Evolutionary conservation across 2,113 vertebrate species (phyloP).

Genomic region (Chiloscyllium plagiosum): DNA sequence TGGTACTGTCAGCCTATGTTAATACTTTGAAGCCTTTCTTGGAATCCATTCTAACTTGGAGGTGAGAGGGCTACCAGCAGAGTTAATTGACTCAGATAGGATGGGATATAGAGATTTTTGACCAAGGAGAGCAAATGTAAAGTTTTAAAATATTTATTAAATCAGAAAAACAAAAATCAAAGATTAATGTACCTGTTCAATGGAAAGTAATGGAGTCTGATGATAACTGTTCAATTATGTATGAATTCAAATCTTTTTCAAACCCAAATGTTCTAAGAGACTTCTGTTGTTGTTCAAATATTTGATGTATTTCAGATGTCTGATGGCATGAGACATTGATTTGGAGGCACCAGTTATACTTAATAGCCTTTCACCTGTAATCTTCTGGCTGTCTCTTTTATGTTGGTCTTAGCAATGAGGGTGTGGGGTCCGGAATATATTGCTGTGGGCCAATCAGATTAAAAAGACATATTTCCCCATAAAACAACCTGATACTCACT

Average conservation of each 20-base stretch:
- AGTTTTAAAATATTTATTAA: conserved; percentile 30
- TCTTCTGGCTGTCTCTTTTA: not conserved
- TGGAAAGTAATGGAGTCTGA: conserved; percentile 25
- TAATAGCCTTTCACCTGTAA: not conserved
- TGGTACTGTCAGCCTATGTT: not conserved
- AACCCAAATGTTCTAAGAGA: not conserved
- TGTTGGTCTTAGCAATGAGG: not conserved
- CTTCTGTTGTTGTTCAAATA: conserved; percentile 9
- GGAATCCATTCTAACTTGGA: not conserved
- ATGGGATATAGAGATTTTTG: not conserved
- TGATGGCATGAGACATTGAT: not conserved
- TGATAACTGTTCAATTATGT: conserved; percentile 11
- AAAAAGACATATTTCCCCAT: not conserved
- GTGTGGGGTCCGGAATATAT: not conserved
- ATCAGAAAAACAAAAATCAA: conserved; percentile 15
- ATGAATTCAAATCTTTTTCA: not conserved
- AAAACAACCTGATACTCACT: not conserved
- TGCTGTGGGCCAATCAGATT: not conserved
- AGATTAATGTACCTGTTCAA: conserved; percentile 29
- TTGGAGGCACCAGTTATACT: not conserved
- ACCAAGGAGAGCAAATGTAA: not conserved
- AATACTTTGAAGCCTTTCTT: not conserved
- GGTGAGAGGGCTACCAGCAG: not conserved
- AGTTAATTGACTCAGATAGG: not conserved
- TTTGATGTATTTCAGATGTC: not conserved